Conservation (phyloP, 2,888 invertebrate species). For the Polia nebulosa region DNA sequence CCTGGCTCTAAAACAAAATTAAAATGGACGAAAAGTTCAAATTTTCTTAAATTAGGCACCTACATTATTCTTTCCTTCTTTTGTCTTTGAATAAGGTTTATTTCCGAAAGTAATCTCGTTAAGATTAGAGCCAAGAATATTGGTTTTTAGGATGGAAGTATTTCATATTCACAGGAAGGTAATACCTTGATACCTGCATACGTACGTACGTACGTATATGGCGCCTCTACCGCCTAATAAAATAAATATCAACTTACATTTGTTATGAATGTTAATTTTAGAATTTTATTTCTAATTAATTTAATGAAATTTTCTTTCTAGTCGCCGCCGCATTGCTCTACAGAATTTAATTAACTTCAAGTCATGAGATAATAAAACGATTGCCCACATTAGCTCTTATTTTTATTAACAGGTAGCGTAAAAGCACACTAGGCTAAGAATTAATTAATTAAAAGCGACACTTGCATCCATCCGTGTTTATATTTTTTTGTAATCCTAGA, state of each 20-base stretch:
- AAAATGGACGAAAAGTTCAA: conserved; percentile 77
- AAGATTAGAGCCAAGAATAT: background rate
- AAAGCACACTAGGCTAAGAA: conserved; percentile 21
- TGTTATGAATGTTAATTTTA: too few species aligned
- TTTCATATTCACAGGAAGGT: background rate
- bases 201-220: background rate
- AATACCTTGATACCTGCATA: too few species aligned
- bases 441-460: conserved; percentile 15
- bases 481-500: background rate
- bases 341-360: conserved; percentile 24
- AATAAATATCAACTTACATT: background rate
- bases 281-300: conserved; percentile 1
- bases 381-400: conserved; percentile 12
- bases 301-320: background rate
- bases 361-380: conserved; percentile 18
- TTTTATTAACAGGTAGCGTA: conserved; percentile 33
- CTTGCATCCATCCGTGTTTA: background rate
- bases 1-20: conserved; percentile 85
- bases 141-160: background rate
- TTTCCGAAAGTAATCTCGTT: background rate
- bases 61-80: background rate
- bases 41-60: conserved; percentile 34
- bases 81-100: background rate
- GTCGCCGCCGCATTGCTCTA: conserved; percentile 1
- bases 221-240: background rate